Evolutionary conservation across 2,888 invertebrate species (phyloP).

Genomic region (Oscheius sp.): DNA sequence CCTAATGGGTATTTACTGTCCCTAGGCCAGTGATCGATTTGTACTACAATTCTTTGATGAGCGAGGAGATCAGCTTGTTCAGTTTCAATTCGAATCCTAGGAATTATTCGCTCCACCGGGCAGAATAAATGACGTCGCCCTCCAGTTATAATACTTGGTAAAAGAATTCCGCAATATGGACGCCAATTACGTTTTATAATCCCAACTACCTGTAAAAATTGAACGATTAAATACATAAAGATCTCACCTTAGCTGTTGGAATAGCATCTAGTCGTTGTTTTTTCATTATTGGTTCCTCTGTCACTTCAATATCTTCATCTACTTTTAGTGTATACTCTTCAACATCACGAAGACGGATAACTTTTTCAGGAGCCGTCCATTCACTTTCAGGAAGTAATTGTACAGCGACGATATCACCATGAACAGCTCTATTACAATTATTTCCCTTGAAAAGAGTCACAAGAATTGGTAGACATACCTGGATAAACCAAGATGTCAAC

Average conservation of each 20-base stretch:
- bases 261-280: slow-evolving; percentile 49
- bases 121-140: slow-evolving; percentile 84
- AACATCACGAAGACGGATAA: slow-evolving; percentile 45
- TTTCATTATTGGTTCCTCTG: slow-evolving; percentile 46
- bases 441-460: slow-evolving; percentile 72
- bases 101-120: slow-evolving; percentile 91
- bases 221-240: neutral
- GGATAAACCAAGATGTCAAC: slow-evolving; percentile 61
- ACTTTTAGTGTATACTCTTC: slow-evolving; percentile 48
- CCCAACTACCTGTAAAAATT: slow-evolving; percentile 79
- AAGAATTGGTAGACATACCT: slow-evolving; percentile 5
- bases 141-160: slow-evolving; percentile 74
- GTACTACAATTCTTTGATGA: slow-evolving; percentile 84
- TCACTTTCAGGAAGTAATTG: slow-evolving; percentile 86
- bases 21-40: slow-evolving; percentile 94
- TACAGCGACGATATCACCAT: slow-evolving; percentile 89
- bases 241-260: slow-evolving; percentile 78
- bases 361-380: slow-evolving; percentile 82
- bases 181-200: slow-evolving; percentile 95
- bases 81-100: slow-evolving; percentile 88
- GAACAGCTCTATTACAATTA: slow-evolving; percentile 89
- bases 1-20: slow-evolving; percentile 72
- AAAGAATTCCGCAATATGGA: slow-evolving; percentile 94
- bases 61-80: slow-evolving; percentile 74
- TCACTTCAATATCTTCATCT: slow-evolving; percentile 51